Percentiles rank a stretch among this genome's conserved stretches.
phyloP scores from a whole-genome alignment of 2,113 vertebrate species.

The Daubentonia madagascariensis region DNA sequence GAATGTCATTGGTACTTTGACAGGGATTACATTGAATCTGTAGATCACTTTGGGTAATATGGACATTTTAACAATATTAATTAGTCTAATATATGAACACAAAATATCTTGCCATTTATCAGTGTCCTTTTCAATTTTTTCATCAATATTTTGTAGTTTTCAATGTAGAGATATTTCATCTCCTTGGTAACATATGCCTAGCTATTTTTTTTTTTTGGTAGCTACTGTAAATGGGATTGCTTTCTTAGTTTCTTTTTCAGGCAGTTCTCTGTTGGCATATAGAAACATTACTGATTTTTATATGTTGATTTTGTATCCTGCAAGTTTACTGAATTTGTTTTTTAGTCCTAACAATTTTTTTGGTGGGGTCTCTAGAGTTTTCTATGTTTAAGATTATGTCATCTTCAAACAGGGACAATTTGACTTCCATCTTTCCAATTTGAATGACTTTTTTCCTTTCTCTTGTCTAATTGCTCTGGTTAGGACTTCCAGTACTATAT shows the following conservation, averaged over 20 bases:
- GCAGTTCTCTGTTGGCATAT: neutral
- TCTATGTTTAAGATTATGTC: neutral
- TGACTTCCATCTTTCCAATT: neutral
- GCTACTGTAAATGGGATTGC: neutral
- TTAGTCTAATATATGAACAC: too few species aligned
- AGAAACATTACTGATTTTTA: neutral
- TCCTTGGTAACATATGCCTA: neutral
- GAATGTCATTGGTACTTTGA: too few species aligned
- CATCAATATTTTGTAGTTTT: neutral
- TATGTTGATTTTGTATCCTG: neutral
- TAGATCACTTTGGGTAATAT: too few species aligned
- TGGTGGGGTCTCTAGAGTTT: neutral
- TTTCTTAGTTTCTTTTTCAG: neutral
- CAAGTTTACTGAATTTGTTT: neutral
- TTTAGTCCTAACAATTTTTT: neutral
- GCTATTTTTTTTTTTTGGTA: neutral
- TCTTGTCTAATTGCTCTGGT: neutral
- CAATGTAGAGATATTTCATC: neutral
- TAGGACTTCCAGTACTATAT: neutral
- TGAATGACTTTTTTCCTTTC: neutral
- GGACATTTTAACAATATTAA: too few species aligned
- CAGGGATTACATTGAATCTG: too few species aligned
- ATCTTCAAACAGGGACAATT: neutral
- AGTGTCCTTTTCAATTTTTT: too few species aligned
- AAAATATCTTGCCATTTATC: too few species aligned